Evolutionary conservation across 2,888 invertebrate genomes (phyloP).

Genomic region (Osmoderma eremita): DNA sequence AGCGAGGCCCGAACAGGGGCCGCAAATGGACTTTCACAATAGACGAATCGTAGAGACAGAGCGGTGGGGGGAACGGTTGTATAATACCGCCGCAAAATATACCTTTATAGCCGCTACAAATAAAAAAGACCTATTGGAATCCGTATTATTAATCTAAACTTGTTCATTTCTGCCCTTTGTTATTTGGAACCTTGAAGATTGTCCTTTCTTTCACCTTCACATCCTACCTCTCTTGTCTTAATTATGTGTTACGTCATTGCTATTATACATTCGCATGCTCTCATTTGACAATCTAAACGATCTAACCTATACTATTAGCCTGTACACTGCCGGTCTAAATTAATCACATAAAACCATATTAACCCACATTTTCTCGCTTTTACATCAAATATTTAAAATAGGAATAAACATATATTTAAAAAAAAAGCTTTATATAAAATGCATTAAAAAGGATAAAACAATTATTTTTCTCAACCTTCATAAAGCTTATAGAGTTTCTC

Average conservation of each 20-base stretch:
- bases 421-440: too few species aligned
- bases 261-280: constrained; percentile 44
- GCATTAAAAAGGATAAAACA: too few species aligned
- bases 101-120: constrained; percentile 52
- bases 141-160: constrained; percentile 43
- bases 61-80: constrained; percentile 61
- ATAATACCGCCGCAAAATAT: constrained; percentile 61
- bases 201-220: constrained; percentile 55
- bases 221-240: constrained; percentile 49
- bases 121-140: constrained; percentile 38
- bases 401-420: too few species aligned
- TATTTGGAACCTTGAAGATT: constrained; percentile 52
- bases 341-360: not conserved
- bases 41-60: constrained; percentile 57
- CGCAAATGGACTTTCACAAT: constrained; percentile 64
- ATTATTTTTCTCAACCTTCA: too few species aligned
- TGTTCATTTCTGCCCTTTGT: constrained; percentile 50
- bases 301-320: constrained; percentile 27
- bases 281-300: constrained; percentile 40
- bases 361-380: too few species aligned
- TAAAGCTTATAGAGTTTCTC: too few species aligned
- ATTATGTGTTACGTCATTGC: constrained; percentile 45
- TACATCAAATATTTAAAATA: too few species aligned
- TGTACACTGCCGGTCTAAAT: constrained; percentile 16
- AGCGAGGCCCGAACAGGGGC: constrained; percentile 62